Base-by-base conservation (phyloP, 1,140 invertebrate genomes). In the Andrena cerasifolii region DNA sequence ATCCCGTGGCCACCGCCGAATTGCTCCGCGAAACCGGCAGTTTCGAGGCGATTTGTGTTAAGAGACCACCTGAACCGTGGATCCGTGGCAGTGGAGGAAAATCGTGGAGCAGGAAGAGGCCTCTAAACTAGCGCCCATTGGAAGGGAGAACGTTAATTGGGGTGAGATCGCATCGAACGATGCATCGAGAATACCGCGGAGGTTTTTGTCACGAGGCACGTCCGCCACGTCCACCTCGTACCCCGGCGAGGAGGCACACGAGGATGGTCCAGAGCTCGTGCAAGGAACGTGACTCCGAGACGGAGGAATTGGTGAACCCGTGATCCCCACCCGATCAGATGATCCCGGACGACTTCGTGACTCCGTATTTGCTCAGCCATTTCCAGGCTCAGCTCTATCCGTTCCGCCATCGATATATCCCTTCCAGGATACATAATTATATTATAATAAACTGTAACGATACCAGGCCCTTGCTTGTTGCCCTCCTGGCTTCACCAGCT, bases 381-480 rank as follows among this genome's bases (percentile, higher is more conserved):
- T 90, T 89, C 75, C 78, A 81, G 73, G 77, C 62, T 61, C 74
- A 43, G 70, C 59, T 61, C 82, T 88, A 89, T 89, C 87, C 87
- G 79, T 71, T 67, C 81, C 71, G 58, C 81, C 82, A 87, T 88
- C 87, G 85, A 79, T 81, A 58, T 79, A 86, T 86, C 80, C 82
- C 81, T 90, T 85, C 80, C 84, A 88, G 89, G 91, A 89, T 90
- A 92, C 92, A 89, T 93, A 92, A 93, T 93, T 93, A 92, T 92
- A 93, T 90, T 93, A 93, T 91, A 93, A 92, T 92, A 92, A 92
- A 92, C 87, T 92, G 90, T 92, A 92, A 91, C 90, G 90, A 92
- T 92, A 90, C 74, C 56, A 65, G 70, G 53, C 67, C 54, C 56
- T 45, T 54, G 40, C 75, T 82, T 58, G 43, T 66, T 82, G 80